Base-by-base conservation (phyloP, 2,888 invertebrate genomes). In the Chrysolina haemoptera region DNA sequence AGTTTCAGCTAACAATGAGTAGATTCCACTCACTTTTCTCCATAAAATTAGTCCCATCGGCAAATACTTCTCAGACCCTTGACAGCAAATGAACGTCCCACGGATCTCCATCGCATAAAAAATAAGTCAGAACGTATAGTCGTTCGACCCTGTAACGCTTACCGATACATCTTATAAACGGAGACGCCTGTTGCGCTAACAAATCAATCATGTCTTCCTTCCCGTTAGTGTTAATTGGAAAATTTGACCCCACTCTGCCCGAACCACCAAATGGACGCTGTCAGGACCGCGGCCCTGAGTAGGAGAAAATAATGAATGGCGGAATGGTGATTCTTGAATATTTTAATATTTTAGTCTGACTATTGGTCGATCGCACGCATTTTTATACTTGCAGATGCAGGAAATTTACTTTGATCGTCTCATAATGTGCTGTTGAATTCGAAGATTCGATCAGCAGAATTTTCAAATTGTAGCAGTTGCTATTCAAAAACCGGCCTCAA, bases 191-290 rank as follows among this genome's bases (percentile, higher is more conserved):
- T 75, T 80, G 78, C 83, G 82, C 85, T 84, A 82, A 86, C 85
- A 83, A 86, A 86, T 86, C 86, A 86, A 86, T 86, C 86, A 86
- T 79, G 79, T 75, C 78, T 73, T 82, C 83, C 78, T 73, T 82
- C 82, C 85, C 84, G 86, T 87, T 86, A 86, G 85, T 85, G 86
- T 86, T 86, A 86, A 87, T 86, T 86, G 85, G 85, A 86, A 86
- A 85, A 84, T 82, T 86, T 87, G 86, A 86, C 86, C 86, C 81
- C 81, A 79, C 78, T 62, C 53, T 55, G 20, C 3, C 9, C 18
- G 40, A 53, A 27, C 43, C 59, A 27, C 59, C 59, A 59, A 59
- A 59, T 59, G 59, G 59, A 59, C 35, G 59, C 35, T 59, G 59
- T 59, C 59, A 35, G n/a, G 59, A 35, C 59, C 53, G 14, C 16